Evolutionary conservation across 1,140 invertebrate genomes (phyloP), one percentile per base, ranked within the genome.

Genomic region (Paramacrobiotus metropolitanus): DNA sequence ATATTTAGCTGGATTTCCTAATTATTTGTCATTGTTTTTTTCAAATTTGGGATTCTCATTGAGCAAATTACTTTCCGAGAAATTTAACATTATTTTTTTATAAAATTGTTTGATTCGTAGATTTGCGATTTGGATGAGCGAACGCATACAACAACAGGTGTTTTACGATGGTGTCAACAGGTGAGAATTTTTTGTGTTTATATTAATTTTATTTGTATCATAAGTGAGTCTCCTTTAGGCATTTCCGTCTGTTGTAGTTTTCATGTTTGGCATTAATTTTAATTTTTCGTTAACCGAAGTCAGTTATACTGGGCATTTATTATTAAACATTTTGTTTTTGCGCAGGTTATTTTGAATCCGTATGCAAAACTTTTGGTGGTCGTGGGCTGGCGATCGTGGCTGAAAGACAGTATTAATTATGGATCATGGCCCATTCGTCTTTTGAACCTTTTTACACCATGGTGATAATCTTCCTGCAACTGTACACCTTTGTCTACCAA

Each of bases 401-500:
- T 15, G 15, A 55, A 55, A 24, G 48, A 55, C 24, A 20, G 15
- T 55, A 24, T 55, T 24, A 20, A 55, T 24, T 24, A 15, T 15
- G 24, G 48, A 15, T 20, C 48, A 55, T 15, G 15, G 15, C 15
- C 24, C 24, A 9, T 55, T 4, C 48, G 48, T 9, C 15, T 24
- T 4, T 55, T 15, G 4, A 55, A 55, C 24, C 4, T 55, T 24
- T 28, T 4, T 55, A 20, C 24, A 55, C 48, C 15, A 55, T 28
- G 15, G 4, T 55, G 15, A 24, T 55, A 4, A 55, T 55, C 48
- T 9, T 15, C 28, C 15, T 55, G 24, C 48, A 55, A 24, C 15
- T 55, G 15, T 55, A 55, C 48, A 55, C 48, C 4, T 55, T 20
- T 24, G 48, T 55, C 48, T 55, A 55, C 24, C 48, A 55, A 28